Conservation (phyloP, 2,113 vertebrate species). For the Eubucco bourcierii region DNA sequence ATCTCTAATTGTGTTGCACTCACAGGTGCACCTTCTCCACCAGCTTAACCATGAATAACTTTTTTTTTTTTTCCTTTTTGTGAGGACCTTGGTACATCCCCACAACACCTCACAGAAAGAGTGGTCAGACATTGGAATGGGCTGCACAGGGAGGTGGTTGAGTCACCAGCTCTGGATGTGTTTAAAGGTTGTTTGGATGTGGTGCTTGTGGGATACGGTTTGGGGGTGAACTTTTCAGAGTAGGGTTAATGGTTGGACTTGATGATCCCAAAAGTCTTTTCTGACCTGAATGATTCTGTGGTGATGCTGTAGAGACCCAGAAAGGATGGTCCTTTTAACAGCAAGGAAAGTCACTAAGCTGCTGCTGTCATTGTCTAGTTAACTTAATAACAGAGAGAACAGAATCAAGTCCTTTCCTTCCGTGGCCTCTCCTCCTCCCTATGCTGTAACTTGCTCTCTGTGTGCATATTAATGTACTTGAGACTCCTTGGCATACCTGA, state of each 20-base stretch:
- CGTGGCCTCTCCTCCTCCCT: not conserved
- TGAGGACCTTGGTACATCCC: not conserved
- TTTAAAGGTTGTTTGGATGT: too few relatives aligned
- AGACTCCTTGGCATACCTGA: not conserved
- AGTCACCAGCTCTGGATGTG: too few relatives aligned
- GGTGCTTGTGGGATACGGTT: too few relatives aligned
- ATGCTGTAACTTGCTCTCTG: not conserved
- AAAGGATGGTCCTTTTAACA: fast-evolving
- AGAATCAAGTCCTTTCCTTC: not conserved
- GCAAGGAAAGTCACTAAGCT: not conserved
- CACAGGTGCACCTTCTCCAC: fast-evolving
- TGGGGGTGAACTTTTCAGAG: too few relatives aligned
- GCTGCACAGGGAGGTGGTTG: too few relatives aligned
- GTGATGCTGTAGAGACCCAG: not conserved
- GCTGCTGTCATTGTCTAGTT: not conserved
- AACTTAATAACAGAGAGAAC: not conserved
- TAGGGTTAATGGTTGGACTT: too few relatives aligned
- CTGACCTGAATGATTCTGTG: too few relatives aligned
- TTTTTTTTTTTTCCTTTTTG: fast-evolving
- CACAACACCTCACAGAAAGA: too few relatives aligned
- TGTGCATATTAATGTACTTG: not conserved
- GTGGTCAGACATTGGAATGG: too few relatives aligned
- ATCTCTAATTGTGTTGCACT: not conserved
- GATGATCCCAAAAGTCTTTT: too few relatives aligned
- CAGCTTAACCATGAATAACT: not conserved